Base-by-base conservation (phyloP, 2,797 vertebrate species). In the Amblyraja radiata region DNA sequence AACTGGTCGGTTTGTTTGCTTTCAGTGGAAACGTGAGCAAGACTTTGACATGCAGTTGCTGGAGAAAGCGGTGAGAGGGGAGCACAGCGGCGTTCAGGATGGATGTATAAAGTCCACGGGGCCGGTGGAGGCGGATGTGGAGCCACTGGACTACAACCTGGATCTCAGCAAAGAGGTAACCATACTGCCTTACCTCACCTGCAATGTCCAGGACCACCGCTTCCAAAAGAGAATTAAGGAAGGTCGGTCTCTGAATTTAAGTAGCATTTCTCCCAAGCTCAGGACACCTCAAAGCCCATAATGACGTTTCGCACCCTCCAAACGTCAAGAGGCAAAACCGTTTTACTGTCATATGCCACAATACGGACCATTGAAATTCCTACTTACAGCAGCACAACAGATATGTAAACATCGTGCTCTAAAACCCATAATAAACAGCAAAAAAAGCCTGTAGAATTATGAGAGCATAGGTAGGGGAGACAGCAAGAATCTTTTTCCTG, bases 11-110 rank as follows among this genome's bases (percentile, higher is more conserved):
- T 93, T 68, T 95, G 93, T 96, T 90, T 97, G 94, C 97, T 18
- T 97, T 95, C 97, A 99, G 99, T 98, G 98, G 98, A 98, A 97
- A 95, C 97, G 99, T 93, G 98, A 99, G 96, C 98, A 99, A 97
- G 98, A 99, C 94, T 99, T 99, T 97, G 98, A 99, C 97, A 97
- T 99, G 96, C 98, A 99, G 97, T 95, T 99, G 95, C 96, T 99
- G 94, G 98, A 99, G 95, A 97, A 98, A 93, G 97, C 97, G 7
- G 95, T 98, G 90, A 97, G 96, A 94, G 97, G 97, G 81, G 97
- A 94, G 93, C 95, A 14, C 96, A 96, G 95, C 83, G 95, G 97
- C 86, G 97, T 97, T 71, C 97, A 97, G n/a, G 97, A 97, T 93
- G 98, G 98, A n/a, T 36, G 21, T 61, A 18, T 95, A 10, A 94